phyloP scores from a whole-genome alignment of 2,797 vertebrate species.

The Pipistrellus kuhlii region DNA sequence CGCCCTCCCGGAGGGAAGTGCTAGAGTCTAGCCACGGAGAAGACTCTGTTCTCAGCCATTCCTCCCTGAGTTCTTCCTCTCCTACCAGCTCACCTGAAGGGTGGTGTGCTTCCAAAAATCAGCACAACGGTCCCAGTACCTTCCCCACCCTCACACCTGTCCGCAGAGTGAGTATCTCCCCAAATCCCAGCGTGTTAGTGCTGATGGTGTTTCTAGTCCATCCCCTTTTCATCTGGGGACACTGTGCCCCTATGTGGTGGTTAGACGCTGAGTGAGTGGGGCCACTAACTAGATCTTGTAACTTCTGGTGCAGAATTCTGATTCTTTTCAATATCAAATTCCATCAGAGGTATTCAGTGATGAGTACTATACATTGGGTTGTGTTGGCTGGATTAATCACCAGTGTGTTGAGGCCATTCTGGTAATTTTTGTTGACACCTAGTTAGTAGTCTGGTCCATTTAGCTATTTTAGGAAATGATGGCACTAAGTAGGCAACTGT shows the following conservation, averaged over 20 bases:
- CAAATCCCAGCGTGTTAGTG: accelerated
- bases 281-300: neutral
- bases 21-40: conserved; percentile 87
- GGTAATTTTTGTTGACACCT: neutral
- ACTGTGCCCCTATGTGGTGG: too few species aligned
- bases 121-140: conserved; percentile 26
- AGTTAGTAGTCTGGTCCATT: neutral
- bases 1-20: conserved; percentile 63
- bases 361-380: accelerated
- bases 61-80: conserved; percentile 89
- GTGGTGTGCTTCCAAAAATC: conserved; percentile 63
- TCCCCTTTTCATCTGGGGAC: too few species aligned
- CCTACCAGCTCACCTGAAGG: conserved; percentile 91
- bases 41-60: conserved; percentile 87
- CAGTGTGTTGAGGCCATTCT: accelerated
- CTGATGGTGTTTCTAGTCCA: neutral
- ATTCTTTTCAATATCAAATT: neutral
- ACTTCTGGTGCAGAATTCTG: neutral
- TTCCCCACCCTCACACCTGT: conserved; percentile 78
- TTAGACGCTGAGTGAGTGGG: neutral
- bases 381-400: too few species aligned
- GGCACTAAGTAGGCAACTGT: neutral
- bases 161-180: conserved; percentile 84
- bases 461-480: neutral
- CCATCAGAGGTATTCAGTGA: neutral